These are phyloP conservation scores for Crotalus tigris DNA, from an alignment of 2,113 vertebrate genomes.

Conservation along the genomic window DNA sequence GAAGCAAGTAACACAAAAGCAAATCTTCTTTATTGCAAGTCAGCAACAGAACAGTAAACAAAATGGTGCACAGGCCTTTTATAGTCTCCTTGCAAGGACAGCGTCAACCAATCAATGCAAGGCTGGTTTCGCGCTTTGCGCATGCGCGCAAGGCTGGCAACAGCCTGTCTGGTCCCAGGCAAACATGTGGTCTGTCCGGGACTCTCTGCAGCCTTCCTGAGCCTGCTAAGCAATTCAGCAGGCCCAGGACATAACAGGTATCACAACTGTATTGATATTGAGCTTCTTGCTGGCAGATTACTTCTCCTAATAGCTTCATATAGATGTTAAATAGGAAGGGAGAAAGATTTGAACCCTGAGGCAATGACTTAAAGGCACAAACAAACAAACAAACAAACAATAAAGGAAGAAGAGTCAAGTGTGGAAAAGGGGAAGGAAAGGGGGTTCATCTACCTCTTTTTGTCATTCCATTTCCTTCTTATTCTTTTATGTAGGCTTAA, in stretches of 20 bases:
- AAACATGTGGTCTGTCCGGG: no score
- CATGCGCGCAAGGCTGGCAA: no score
- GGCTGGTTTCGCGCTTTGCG: accelerated
- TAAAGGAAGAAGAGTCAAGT: background rate
- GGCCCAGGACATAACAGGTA: background rate
- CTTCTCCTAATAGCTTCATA: background rate
- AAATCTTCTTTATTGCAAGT: no score
- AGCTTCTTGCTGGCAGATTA: background rate
- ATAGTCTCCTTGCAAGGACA: no score
- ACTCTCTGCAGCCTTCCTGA: no score
- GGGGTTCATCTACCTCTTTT: background rate
- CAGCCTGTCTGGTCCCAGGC: no score
- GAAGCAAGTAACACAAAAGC: no score
- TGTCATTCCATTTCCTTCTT: background rate
- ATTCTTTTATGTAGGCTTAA: background rate
- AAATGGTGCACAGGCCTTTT: no score
- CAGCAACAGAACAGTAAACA: no score
- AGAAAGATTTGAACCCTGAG: background rate
- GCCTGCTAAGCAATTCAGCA: no score
- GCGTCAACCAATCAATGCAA: no score
- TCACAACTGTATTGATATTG: background rate
- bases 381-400: no score
- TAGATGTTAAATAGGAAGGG: background rate
- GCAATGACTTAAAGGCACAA: background rate
- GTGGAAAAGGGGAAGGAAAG: background rate